phyloP scores from a whole-genome alignment of 1,140 invertebrate genomes.

The Bombus confusus region DNA sequence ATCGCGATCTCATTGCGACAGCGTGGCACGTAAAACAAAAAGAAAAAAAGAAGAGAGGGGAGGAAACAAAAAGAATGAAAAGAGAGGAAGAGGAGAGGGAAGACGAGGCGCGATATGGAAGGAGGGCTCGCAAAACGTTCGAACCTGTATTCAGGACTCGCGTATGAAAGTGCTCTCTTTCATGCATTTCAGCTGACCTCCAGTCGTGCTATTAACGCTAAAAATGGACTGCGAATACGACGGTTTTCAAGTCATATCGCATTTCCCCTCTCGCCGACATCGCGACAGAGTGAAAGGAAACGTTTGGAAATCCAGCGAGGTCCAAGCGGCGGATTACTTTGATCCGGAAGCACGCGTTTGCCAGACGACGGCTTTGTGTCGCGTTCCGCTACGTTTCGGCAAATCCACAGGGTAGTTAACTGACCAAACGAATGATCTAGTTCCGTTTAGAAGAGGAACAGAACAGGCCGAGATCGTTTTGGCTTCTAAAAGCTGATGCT shows the following conservation, averaged over 20 bases:
- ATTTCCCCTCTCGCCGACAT: background rate
- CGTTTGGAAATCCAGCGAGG: background rate
- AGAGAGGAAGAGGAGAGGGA: background rate
- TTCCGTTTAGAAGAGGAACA: background rate
- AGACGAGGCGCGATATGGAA: constrained; percentile 9
- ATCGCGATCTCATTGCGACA: constrained; percentile 27
- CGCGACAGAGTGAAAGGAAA: background rate
- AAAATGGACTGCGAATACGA: constrained; percentile 39
- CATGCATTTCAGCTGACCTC: constrained; percentile 28
- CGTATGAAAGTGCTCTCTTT: constrained; percentile 40
- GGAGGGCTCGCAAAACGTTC: constrained; percentile 25
- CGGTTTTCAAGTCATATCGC: constrained; percentile 42
- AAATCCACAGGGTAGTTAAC: background rate
- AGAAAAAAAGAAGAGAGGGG: background rate
- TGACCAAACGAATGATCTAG: background rate
- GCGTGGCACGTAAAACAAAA: background rate
- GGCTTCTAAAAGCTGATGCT: background rate
- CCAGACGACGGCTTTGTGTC: background rate
- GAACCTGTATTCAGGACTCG: constrained; percentile 39
- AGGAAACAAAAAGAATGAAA: background rate
- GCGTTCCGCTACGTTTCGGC: background rate
- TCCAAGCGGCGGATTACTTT: constrained; percentile 11
- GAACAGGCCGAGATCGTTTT: background rate
- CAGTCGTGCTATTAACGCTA: constrained; percentile 41
- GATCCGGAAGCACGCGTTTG: constrained; percentile 1